Evolutionary conservation across 1,140 invertebrate genomes (phyloP), one percentile per base, ranked within the genome.

Genomic region (Drosophila serrata): DNA sequence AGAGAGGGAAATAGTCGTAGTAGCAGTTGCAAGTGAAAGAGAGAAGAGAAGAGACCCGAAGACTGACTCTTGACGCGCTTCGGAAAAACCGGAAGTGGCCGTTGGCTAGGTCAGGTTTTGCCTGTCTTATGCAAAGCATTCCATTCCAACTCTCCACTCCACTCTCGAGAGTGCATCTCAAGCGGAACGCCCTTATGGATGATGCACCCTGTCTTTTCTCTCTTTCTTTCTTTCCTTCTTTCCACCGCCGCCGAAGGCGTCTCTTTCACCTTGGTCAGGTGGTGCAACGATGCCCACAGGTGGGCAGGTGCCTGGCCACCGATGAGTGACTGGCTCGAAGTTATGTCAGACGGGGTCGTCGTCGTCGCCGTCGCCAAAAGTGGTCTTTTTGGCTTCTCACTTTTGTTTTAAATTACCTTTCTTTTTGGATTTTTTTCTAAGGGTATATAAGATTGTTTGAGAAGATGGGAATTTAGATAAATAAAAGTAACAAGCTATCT

Each of bases 311-410:
- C 68, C 57, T 39, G 43, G 59, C 73, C 86, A 68, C 77, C 53
- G 84, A 88, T 73, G 80, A 80, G 56, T 84, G 84, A 55, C 84
- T 82, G 79, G 72, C 49, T 78, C 73, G 76, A 53, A 90, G 84
- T 90, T 90, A 88, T 88, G 84, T 90, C 85, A 81, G 72, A 29
- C 33, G 9, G 46, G 24, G 45, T 27, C 43, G 46, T 27, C 46
- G 55, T 37, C 39, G 31, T n/a, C n/a, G n/a, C n/a, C n/a, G n/a
- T 29, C 27, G n/a, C 48, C 48, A 43, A 55, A 48, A 55, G 53
- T 35, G 56, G 55, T 43, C 31, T 43, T 40, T 45, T 53, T 48
- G 27, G 27, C 42, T 68, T 77, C 42, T 37, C 40, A 17, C 29
- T 59, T 68, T 60, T 57, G 42, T 46, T 46, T 68, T 24, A 27